These are phyloP conservation scores for Otolemur crassicaudatus DNA, from an alignment of 2,797 vertebrate genomes.

Conservation along the genomic window DNA sequence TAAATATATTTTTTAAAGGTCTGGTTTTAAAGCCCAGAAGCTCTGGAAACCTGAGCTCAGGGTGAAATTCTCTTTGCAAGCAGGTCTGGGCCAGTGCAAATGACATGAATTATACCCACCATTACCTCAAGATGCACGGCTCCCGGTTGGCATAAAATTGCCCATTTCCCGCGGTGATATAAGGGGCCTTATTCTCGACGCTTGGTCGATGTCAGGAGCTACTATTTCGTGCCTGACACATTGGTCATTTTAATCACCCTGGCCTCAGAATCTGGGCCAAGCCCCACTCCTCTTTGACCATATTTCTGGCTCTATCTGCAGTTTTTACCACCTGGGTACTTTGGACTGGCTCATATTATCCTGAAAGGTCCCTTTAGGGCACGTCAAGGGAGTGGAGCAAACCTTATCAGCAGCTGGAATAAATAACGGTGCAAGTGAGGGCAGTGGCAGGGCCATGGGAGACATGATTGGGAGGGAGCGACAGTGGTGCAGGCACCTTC, in stretches of 20 bases:
- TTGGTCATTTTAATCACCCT: slow-evolving; percentile 37
- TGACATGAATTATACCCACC: slow-evolving; percentile 73
- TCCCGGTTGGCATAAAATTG: slow-evolving; percentile 69
- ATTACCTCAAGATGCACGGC: slow-evolving; percentile 69
- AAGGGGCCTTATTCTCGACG: not conserved
- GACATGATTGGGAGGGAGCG: fast-evolving
- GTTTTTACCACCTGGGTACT: not conserved
- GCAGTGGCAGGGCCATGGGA: fast-evolving
- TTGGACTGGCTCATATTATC: not conserved
- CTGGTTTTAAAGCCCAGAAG: slow-evolving; percentile 6
- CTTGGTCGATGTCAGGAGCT: not conserved
- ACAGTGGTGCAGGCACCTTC: fast-evolving
- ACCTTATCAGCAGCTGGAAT: not conserved
- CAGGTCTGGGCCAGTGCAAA: slow-evolving; percentile 32
- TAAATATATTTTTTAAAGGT: slow-evolving; percentile 54
- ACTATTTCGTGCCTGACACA: not conserved
- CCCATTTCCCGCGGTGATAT: slow-evolving; percentile 75
- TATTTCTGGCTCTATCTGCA: slow-evolving; percentile 17
- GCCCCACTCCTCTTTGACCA: not conserved
- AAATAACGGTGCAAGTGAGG: not conserved
- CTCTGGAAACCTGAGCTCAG: slow-evolving; percentile 54
- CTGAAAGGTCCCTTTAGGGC: not conserved
- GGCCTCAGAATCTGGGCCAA: not conserved
- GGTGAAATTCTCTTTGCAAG: slow-evolving; percentile 41
- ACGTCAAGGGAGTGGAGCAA: not conserved